Percentiles rank a stretch among this genome's conserved stretches.
These are phyloP conservation scores for Ceratosolen solmsi DNA, from an alignment of 1,140 invertebrate genomes.

Conservation along the genomic window DNA sequence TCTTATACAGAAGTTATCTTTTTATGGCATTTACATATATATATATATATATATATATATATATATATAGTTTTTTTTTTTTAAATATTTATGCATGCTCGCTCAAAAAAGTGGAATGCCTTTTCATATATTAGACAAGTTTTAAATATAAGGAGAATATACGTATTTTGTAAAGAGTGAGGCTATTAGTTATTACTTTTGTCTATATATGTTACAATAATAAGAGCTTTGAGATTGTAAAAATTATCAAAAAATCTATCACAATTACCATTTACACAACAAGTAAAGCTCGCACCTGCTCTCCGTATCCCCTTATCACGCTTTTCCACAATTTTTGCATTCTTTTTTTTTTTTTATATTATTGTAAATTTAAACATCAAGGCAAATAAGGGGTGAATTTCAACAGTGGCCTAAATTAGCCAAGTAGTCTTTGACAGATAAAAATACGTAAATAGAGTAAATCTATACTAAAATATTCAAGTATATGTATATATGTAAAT, in stretches of 20 bases:
- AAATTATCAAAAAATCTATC: conserved; percentile 77
- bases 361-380: conserved; percentile 73
- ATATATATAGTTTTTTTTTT: conserved; percentile 8
- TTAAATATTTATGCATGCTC: conserved; percentile 34
- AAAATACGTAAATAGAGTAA: conserved; percentile 75
- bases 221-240: conserved; percentile 76
- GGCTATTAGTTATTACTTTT: conserved; percentile 47
- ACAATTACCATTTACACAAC: conserved; percentile 75
- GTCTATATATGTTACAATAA: conserved; percentile 73
- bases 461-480: conserved; percentile 76
- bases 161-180: conserved; percentile 47
- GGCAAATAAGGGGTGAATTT: conserved; percentile 75
- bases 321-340: conserved; percentile 52
- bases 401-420: conserved; percentile 74
- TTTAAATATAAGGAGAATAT: conserved; percentile 45
- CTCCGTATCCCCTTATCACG: conserved; percentile 55
- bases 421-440: conserved; percentile 73
- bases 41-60: conserved; percentile 5
- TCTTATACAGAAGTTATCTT: conserved; percentile 16
- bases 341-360: conserved; percentile 65
- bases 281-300: conserved; percentile 69
- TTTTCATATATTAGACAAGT: conserved; percentile 53
- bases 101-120: conserved; percentile 47
- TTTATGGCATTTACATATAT: conserved; percentile 27
- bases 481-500: conserved; percentile 65